These are phyloP conservation scores for Panulirus ornatus DNA, from an alignment of 1,140 invertebrate genomes.

Conservation along the genomic window DNA sequence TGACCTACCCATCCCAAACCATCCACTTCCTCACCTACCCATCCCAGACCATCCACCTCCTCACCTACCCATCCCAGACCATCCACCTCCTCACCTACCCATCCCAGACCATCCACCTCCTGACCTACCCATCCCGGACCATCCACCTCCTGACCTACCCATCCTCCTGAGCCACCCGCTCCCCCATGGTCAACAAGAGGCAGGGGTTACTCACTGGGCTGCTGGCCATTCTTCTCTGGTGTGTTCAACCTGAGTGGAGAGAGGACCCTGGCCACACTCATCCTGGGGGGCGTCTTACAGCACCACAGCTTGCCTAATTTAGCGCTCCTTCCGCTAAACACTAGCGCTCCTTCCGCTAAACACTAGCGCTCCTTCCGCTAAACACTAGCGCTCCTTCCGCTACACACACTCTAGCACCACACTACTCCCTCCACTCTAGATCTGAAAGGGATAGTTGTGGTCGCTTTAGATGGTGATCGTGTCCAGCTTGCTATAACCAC, in stretches of 20 bases:
- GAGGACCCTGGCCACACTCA: constrained; percentile 26
- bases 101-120: too few species aligned
- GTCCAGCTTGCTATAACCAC: too few species aligned
- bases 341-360: too few species aligned
- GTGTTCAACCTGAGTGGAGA: constrained; percentile 10
- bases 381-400: neutral
- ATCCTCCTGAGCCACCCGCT: too few species aligned
- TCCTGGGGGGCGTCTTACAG: constrained; percentile 13
- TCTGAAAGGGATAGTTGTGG: constrained; percentile 17
- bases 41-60: too few species aligned
- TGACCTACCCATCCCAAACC: too few species aligned
- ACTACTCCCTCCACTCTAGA: neutral
- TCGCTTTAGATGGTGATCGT: too few species aligned
- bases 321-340: neutral
- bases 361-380: too few species aligned
- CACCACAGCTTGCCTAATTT: constrained; percentile 16
- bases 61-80: too few species aligned
- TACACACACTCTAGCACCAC: neutral
- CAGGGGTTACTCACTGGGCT: neutral
- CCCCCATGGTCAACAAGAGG: neutral
- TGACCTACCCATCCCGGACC: too few species aligned
- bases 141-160: neutral
- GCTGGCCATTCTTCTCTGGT: constrained; percentile 32
- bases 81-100: too few species aligned
- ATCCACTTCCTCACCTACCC: too few species aligned